Evolutionary conservation across 2,113 vertebrate genomes (phyloP).

Genomic region (Pteropus alecto): DNA sequence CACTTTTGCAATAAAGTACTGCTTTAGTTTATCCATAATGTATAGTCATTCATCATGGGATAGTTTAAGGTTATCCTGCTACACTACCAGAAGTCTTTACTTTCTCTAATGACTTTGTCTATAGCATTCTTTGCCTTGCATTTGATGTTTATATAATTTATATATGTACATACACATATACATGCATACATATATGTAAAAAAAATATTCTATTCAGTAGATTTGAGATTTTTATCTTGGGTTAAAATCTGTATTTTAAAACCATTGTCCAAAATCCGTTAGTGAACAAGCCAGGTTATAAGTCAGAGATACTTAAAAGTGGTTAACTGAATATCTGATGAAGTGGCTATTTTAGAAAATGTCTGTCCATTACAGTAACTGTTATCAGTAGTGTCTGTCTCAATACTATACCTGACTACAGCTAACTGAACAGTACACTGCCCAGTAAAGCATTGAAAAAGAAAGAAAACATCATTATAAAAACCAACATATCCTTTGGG

Average conservation of each 20-base stretch:
- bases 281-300: not conserved
- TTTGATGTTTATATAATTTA: not conserved
- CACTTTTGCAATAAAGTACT: not conserved
- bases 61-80: not conserved
- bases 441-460: not conserved
- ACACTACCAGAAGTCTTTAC: not conserved
- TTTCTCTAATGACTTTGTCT: not conserved
- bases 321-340: too few species aligned
- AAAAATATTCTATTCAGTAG: not conserved
- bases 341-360: too few species aligned
- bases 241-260: not conserved
- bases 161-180: too few species aligned
- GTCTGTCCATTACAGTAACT: too few species aligned
- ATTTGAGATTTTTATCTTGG: not conserved
- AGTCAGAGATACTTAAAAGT: not conserved
- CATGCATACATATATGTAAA: not conserved
- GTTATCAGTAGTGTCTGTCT: not conserved
- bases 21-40: not conserved
- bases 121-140: not conserved
- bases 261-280: not conserved
- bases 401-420: not conserved
- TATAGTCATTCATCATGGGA: not conserved
- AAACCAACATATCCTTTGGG: slow-evolving; percentile 42
- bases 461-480: not conserved
- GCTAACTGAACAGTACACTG: not conserved